Percentiles rank a stretch among this genome's conserved stretches.
Evolutionary conservation across 2,113 vertebrate species (phyloP).

Genomic region (Trogon surrucura): DNA sequence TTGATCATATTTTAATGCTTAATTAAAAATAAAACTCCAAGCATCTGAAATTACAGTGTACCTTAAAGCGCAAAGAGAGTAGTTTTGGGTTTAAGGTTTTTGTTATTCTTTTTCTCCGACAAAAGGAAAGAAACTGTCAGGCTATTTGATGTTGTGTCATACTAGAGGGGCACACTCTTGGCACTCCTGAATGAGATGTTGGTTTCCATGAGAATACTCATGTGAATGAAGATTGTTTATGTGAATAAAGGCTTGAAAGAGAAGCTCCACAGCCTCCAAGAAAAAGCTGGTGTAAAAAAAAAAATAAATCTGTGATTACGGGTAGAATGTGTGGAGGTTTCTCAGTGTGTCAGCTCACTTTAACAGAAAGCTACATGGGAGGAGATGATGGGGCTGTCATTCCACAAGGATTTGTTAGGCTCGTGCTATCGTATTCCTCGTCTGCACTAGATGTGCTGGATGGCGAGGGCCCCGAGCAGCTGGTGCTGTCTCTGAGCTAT

Average conservation of each 20-base stretch:
- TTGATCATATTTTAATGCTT: slow-evolving; percentile 40
- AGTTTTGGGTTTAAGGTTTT: not conserved
- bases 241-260: not conserved
- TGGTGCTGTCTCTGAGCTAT: not conserved
- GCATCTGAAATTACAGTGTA: slow-evolving; percentile 23
- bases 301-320: not conserved
- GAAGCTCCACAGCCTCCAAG: not conserved
- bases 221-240: not conserved
- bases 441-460: not conserved
- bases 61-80: not conserved
- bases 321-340: not conserved
- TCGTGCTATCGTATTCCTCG: not conserved
- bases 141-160: slow-evolving; percentile 34
- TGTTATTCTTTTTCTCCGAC: not conserved
- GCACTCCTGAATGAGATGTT: not conserved
- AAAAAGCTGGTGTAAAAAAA: not conserved
- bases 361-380: not conserved
- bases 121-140: not conserved
- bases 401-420: not conserved
- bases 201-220: not conserved
- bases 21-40: slow-evolving; percentile 59
- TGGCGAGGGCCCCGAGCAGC: not conserved
- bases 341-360: not conserved
- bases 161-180: not conserved
- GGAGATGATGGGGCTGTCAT: fast-evolving